Evolutionary conservation across 2,113 vertebrate genomes (phyloP).

Genomic region (Psammodynastes pulverulentus): DNA sequence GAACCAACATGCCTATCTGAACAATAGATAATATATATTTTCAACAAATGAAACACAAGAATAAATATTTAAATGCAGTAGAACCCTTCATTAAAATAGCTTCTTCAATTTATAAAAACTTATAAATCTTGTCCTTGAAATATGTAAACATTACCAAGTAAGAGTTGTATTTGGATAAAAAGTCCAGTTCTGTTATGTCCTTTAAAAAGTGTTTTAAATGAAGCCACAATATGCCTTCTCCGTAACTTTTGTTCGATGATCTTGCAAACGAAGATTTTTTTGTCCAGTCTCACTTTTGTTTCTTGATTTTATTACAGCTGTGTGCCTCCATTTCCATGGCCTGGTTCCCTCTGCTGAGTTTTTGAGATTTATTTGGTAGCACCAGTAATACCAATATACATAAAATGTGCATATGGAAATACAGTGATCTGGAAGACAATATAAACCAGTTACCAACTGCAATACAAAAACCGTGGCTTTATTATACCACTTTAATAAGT

Average conservation of each 20-base stretch:
- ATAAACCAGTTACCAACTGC: not conserved
- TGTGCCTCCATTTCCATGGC: not conserved
- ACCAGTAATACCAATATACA: constrained; percentile 80
- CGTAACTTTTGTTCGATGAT: not conserved
- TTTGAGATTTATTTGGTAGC: constrained; percentile 68
- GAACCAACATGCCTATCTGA: constrained; percentile 8
- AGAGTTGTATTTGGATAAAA: constrained; percentile 27
- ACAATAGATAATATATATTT: not conserved
- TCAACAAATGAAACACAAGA: constrained; percentile 29
- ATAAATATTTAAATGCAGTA: constrained; percentile 62
- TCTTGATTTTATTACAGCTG: constrained; percentile 60
- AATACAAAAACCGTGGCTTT: not conserved
- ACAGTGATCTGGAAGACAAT: constrained; percentile 81
- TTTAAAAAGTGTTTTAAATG: constrained; percentile 47
- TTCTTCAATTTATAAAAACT: constrained; percentile 46
- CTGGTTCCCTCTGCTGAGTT: constrained; percentile 38
- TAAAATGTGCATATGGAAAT: constrained; percentile 88
- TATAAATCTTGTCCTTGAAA: constrained; percentile 36
- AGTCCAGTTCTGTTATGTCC: constrained; percentile 45
- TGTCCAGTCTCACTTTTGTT: constrained; percentile 61
- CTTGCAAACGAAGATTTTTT: not conserved
- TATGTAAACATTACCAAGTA: constrained; percentile 42
- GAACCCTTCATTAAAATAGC: constrained; percentile 65
- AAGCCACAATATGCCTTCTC: constrained; percentile 18
- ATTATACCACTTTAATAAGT: not conserved